Conservation (phyloP, 2,888 invertebrate species). For the Cybosia mesomella region DNA sequence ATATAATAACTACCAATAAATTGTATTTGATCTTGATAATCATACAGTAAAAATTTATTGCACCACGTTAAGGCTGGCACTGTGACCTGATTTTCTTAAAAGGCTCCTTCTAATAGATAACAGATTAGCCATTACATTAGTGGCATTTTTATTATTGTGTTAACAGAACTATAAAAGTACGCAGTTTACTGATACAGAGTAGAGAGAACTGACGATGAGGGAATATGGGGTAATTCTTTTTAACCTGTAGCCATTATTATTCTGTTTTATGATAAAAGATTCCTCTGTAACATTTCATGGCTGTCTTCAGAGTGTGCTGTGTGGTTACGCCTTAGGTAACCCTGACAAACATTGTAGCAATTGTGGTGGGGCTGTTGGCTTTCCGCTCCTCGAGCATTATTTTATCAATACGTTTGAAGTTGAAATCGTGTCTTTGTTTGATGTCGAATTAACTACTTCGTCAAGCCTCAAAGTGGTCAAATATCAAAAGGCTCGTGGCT, state of each 20-base stretch:
- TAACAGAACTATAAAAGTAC: constrained; percentile 6
- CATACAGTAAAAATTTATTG: background rate
- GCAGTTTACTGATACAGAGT: background rate
- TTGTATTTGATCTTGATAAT: background rate
- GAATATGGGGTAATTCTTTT: background rate
- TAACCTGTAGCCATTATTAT: background rate
- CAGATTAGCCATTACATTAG: constrained; percentile 22
- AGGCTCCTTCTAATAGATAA: constrained; percentile 19
- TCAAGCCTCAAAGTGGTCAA: too few relatives aligned
- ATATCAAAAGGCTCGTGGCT: too few relatives aligned
- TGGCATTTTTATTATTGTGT: constrained; percentile 12
- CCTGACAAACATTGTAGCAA: too few relatives aligned
- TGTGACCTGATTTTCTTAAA: constrained; percentile 34
- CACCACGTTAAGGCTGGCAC: constrained; percentile 19
- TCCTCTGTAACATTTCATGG: too few relatives aligned
- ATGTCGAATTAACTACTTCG: background rate
- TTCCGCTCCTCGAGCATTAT: too few relatives aligned
- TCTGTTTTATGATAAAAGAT: too few relatives aligned
- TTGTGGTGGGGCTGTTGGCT: too few relatives aligned
- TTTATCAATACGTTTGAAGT: too few relatives aligned
- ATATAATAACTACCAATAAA: too few relatives aligned
- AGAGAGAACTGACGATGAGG: background rate
- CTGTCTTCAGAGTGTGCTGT: too few relatives aligned
- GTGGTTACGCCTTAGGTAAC: too few relatives aligned
- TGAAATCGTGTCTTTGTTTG: background rate